These are phyloP conservation scores for Ectemnius continuus DNA, from an alignment of 2,888 invertebrate species.

Conservation along the genomic window DNA sequence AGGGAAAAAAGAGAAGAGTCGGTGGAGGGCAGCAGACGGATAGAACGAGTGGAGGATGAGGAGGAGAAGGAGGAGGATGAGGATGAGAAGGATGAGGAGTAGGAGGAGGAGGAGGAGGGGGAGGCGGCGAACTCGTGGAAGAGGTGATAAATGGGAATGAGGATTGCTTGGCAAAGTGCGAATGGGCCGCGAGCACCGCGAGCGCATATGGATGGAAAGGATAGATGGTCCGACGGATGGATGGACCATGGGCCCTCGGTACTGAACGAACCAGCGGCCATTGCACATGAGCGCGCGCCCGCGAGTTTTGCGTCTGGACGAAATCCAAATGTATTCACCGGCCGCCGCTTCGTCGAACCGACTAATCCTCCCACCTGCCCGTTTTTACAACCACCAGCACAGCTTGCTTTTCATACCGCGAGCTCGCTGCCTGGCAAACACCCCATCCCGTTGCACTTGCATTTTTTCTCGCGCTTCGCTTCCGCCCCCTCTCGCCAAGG, in stretches of 20 bases:
- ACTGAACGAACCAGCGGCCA: constrained; percentile 55
- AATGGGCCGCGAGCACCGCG: constrained; percentile 61
- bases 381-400: constrained; percentile 43
- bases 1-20: constrained; percentile 43
- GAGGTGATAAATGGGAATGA: constrained; percentile 76
- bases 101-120: constrained; percentile 41
- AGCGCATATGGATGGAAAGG: constrained; percentile 58
- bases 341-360: constrained; percentile 37
- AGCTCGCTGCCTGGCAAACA: constrained; percentile 2
- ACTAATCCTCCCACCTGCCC: constrained; percentile 58
- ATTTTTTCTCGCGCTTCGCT: not conserved
- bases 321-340: constrained; percentile 64
- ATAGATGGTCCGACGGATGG: constrained; percentile 56
- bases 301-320: constrained; percentile 56
- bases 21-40: constrained; percentile 14
- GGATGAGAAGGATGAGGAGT: constrained; percentile 15
- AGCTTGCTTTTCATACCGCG: constrained; percentile 34
- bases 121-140: constrained; percentile 61
- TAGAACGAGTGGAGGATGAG: constrained; percentile 26
- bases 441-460: constrained; percentile 2
- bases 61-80: constrained; percentile 39
- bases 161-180: constrained; percentile 75
- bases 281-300: constrained; percentile 41
- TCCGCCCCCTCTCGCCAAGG: not conserved
- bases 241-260: constrained; percentile 46